Evolutionary conservation across 2,113 vertebrate genomes (phyloP).

Genomic region (Pelecanoides urinatrix): DNA sequence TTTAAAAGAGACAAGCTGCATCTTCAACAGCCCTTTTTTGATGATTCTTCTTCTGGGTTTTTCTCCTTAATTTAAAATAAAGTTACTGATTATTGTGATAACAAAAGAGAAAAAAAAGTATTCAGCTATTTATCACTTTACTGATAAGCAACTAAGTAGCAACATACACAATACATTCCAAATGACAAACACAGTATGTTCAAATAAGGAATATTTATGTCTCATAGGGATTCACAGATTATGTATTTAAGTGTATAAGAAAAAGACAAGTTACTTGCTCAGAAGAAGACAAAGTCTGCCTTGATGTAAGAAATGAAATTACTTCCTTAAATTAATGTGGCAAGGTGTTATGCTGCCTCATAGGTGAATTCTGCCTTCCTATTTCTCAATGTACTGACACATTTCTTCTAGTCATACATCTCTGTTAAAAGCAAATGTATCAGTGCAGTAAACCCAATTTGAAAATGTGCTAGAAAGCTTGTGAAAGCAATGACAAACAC

Average conservation of each 20-base stretch:
- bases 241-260: background rate
- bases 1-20: background rate
- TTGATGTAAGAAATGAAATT: background rate
- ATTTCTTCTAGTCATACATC: background rate
- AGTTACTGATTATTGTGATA: background rate
- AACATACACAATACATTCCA: background rate
- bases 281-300: background rate
- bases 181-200: background rate
- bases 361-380: background rate
- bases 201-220: background rate
- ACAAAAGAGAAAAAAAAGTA: background rate
- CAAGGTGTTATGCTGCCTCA: background rate
- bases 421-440: background rate
- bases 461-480: background rate
- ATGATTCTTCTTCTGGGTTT: background rate
- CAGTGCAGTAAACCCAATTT: background rate
- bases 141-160: background rate
- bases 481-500: background rate
- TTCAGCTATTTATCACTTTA: background rate
- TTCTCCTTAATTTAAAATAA: background rate
- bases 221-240: background rate
- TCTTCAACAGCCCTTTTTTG: background rate
- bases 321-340: background rate
- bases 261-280: background rate
- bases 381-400: background rate